Evolutionary conservation across 1,140 invertebrate genomes (phyloP).

Genomic region (Pseudomyrmex dendroicus): DNA sequence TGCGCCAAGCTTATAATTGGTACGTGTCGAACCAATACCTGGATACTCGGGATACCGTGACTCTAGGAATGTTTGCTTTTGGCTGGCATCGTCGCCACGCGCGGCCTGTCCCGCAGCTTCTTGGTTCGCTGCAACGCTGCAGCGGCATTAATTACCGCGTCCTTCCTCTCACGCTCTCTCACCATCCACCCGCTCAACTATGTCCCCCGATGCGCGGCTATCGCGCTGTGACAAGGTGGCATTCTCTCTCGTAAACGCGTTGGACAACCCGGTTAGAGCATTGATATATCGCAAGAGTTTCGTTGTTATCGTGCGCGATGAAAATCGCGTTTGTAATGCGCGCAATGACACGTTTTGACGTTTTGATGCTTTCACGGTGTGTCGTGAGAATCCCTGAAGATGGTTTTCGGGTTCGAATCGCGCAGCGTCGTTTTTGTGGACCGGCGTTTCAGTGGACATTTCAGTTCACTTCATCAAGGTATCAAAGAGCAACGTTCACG

Average conservation of each 20-base stretch:
- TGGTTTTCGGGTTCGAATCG: too few species aligned
- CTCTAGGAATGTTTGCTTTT: conserved; percentile 70
- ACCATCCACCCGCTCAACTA: conserved; percentile 23
- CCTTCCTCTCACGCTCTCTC: conserved; percentile 26
- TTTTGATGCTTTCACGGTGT: too few species aligned
- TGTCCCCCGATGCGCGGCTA: conserved; percentile 45
- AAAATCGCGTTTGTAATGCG: too few species aligned
- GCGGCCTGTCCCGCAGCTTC: conserved; percentile 59
- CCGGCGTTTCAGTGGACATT: too few species aligned
- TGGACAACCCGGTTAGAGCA: conserved; percentile 8
- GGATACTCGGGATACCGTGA: conserved; percentile 57
- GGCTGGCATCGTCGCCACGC: conserved; percentile 38
- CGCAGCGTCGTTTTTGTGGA: too few species aligned
- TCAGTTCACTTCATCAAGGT: too few species aligned
- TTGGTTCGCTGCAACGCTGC: conserved; percentile 64
- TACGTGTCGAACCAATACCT: conserved; percentile 69
- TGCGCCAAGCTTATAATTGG: conserved; percentile 67
- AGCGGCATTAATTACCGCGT: conserved; percentile 67
- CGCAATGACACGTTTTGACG: too few species aligned
- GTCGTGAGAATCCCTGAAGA: too few species aligned
- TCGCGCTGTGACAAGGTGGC: conserved; percentile 44
- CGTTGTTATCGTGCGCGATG: too few species aligned
- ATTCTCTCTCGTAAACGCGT: conserved; percentile 43
- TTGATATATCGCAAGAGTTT: background rate
- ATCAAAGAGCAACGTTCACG: too few species aligned